A percentile compares a stretch with the other conserved stretches of the same genome.
phyloP scores from a whole-genome alignment of 2,888 invertebrate genomes.

The Dyspetes luteomarginatus region DNA sequence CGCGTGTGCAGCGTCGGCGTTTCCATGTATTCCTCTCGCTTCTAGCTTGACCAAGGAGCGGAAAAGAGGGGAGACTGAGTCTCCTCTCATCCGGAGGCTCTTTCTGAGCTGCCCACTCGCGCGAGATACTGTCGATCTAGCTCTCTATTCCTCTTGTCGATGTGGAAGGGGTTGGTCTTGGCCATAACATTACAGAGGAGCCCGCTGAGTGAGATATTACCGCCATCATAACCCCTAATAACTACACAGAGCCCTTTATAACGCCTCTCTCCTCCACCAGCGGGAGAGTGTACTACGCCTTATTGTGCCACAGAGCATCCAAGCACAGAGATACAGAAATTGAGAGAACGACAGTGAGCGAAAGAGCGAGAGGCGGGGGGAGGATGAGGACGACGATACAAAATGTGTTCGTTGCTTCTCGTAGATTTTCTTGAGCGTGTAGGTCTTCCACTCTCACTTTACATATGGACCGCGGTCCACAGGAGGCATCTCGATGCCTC shows the following conservation, averaged over 20 bases:
- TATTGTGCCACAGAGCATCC: slow-evolving; percentile 44
- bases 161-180: slow-evolving; percentile 70
- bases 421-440: slow-evolving; percentile 6
- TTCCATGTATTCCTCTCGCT: slow-evolving; percentile 8
- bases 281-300: slow-evolving; percentile 52
- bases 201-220: slow-evolving; percentile 82
- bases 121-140: slow-evolving; percentile 34
- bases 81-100: slow-evolving; percentile 60
- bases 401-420: slow-evolving; percentile 11
- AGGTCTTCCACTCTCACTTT: not conserved
- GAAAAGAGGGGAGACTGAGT: slow-evolving; percentile 45
- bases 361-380: slow-evolving; percentile 4
- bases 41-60: slow-evolving; percentile 10
- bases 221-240: slow-evolving; percentile 82
- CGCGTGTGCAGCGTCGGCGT: slow-evolving; percentile 57
- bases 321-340: slow-evolving; percentile 13
- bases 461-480: not conserved
- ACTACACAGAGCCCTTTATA: slow-evolving; percentile 81
- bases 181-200: slow-evolving; percentile 80
- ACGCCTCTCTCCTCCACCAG: slow-evolving; percentile 72
- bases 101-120: slow-evolving; percentile 30
- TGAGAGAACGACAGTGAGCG: slow-evolving; percentile 16
- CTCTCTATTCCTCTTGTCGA: slow-evolving; percentile 43
- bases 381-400: slow-evolving; percentile 49
- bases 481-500: slow-evolving; percentile 26